Base-by-base conservation (phyloP, 1,140 invertebrate species). In the Pectinophora gossypiella region DNA sequence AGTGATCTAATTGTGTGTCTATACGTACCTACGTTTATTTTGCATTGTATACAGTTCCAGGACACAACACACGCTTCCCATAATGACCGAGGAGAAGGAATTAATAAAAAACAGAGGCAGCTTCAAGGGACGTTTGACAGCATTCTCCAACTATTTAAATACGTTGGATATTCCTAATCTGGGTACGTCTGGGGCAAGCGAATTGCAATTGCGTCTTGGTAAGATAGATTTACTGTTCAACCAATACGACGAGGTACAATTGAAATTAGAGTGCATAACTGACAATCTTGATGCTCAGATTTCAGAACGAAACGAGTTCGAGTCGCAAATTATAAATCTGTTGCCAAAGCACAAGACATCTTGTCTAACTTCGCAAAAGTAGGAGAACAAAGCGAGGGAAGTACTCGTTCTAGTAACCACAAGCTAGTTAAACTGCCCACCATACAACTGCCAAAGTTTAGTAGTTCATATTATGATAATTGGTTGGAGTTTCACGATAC, bases 111-210 rank as follows among this genome's bases (percentile, higher is more conserved):
- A 21, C n/a, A 13, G 27, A 3, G 20, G 7, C 18, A 35, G 12
- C n/a, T 7, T 22, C 44, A 27, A 46, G 22, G 20, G 12, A 21
- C 22, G 22, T 21, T 46, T 22, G 32, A 54, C n/a, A n/a, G n/a
- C n/a, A n/a, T n/a, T n/a, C n/a, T n/a, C n/a, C n/a, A n/a, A n/a
- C n/a, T n/a, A n/a, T 22, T 10, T 64, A 49, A 61, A 66, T 32
- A 12, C 56, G 63, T 72, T 57, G 65, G 60, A 57, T 55, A 53
- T 55, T 38, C 9, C 7, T 15, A 10, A 7, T 4, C 4, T 38
- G 7, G 36, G 13, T 10, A 15, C 7, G 4, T 10, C 36, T 5
- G 36, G 13, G 13, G 13, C 13, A 38, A 9, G 13, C 36, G 36
- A 38, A n/a, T 15, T 38, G 13, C 36, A 38, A 15, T 15, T 38